Percentiles rank a stretch among this genome's conserved stretches.
Conservation (phyloP, 2,113 vertebrate genomes). For the Dolichotis patagonum region DNA sequence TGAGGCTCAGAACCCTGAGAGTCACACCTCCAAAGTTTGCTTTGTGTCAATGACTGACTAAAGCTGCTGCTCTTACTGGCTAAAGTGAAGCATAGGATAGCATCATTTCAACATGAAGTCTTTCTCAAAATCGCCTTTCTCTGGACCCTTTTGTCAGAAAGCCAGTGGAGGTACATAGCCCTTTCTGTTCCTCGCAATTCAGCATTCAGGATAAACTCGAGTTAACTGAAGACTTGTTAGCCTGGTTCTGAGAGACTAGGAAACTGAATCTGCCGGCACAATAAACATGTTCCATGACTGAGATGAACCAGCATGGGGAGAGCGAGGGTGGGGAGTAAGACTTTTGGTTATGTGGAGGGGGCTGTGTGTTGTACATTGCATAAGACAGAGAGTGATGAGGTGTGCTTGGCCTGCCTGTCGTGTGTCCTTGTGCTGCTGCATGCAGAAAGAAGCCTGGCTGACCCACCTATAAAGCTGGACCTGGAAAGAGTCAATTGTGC, state of each 20-base stretch:
- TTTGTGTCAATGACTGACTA: neutral
- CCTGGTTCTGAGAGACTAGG: neutral
- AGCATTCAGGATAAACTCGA: neutral
- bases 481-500: neutral
- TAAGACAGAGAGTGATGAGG: neutral
- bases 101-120: neutral
- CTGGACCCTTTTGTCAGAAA: neutral
- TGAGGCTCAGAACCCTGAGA: neutral
- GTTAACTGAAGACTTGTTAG: neutral
- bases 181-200: neutral
- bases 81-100: neutral
- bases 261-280: neutral
- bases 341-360: neutral
- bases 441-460: neutral
- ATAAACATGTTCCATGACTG: neutral
- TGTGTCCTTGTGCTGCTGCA: neutral
- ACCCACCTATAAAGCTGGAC: neutral
- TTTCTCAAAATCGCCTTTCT: neutral
- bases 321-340: neutral
- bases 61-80: neutral
- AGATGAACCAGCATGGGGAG: neutral
- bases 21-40: neutral
- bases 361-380: neutral
- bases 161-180: neutral
- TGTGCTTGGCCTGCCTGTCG: neutral